Base-by-base conservation (phyloP, 2,113 vertebrate genomes). In the Aythya baeri region DNA sequence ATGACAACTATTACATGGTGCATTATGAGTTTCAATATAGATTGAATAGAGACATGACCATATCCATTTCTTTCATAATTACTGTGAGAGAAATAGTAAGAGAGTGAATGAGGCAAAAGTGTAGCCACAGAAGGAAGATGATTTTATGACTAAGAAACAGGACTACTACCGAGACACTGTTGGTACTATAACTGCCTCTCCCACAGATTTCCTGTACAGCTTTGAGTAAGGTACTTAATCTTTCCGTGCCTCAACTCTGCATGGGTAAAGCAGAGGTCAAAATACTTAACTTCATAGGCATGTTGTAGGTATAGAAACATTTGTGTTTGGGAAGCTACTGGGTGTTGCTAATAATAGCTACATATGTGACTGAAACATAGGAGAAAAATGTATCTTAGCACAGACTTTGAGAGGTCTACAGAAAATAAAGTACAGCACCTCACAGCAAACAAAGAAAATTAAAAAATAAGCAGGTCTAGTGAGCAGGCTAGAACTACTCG, bases 261-360 rank as follows among this genome's bases (percentile, higher is more conserved):
- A 87, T 59, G 92, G 38, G 83, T 77, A 94, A 95, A 95, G 81
- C 76, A 83, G 82, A 81, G 91, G 88, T 94, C 91, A 91, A 93
- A 95, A 95, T 93, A 92, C 92, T 93, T 94, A 85, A 93, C 91
- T 89, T 96, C 86, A 82, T 11, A 89, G 89, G 74, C 89, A 90
- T 80, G 89, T 76, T 91, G 6, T 80, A 93, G 83, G 38, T 79
- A 82, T 73, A 91, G 92, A 92, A 92, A 91, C 83, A 96, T 94
- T 96, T 91, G 77, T 14, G 20, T 94, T 92, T 86, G 75, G 36
- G 70, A 91, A 92, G 87, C 83, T 83, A 75, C 91, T 67, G 72
- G 14, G 38, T 70, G 36, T 73, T 75, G 14, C 84, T 93, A 95
- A 91, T 79, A 93, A 93, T 58, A 90, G 55, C 46, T 84, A 63